Conservation (phyloP, 2,113 vertebrate species). For the Hydrochoerus hydrochaeris region DNA sequence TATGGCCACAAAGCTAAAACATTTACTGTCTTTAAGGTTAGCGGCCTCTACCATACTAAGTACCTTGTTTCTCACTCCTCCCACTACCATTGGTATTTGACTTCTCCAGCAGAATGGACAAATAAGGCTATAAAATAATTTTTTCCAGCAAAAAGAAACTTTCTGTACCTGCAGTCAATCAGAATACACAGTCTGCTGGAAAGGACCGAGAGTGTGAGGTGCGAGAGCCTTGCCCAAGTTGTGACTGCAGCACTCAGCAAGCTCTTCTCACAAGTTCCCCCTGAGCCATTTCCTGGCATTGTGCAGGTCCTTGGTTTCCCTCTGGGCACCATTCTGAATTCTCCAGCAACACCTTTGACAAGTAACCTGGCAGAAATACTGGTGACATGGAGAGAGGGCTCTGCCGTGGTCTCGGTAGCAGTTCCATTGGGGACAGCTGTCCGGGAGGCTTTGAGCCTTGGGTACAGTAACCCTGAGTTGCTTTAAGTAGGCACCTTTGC, state of each 20-base stretch:
- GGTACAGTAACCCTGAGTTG: not conserved
- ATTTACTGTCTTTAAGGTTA: not conserved
- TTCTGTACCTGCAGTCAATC: not conserved
- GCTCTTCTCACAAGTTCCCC: not conserved
- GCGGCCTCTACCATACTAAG: not conserved
- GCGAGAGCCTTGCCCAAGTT: not conserved
- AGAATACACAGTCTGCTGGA: not conserved
- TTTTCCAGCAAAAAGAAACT: not conserved
- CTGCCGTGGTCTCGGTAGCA: not conserved
- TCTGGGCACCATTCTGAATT: not conserved
- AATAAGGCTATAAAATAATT: not conserved
- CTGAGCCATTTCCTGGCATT: not conserved
- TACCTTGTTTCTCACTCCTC: not conserved
- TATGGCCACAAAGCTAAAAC: not conserved
- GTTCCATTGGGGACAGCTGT: not conserved
- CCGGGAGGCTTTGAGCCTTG: not conserved
- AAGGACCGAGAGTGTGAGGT: not conserved
- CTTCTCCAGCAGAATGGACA: conserved; percentile 38
- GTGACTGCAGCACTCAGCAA: not conserved
- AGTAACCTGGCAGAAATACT: not conserved
- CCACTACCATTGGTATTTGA: not conserved
- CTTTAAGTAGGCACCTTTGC: not conserved
- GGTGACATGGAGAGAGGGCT: not conserved
- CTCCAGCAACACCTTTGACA: not conserved
- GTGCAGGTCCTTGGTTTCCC: not conserved